These are phyloP conservation scores for Hippocampus comes DNA, from an alignment of 2,113 vertebrate genomes.

Conservation along the genomic window DNA sequence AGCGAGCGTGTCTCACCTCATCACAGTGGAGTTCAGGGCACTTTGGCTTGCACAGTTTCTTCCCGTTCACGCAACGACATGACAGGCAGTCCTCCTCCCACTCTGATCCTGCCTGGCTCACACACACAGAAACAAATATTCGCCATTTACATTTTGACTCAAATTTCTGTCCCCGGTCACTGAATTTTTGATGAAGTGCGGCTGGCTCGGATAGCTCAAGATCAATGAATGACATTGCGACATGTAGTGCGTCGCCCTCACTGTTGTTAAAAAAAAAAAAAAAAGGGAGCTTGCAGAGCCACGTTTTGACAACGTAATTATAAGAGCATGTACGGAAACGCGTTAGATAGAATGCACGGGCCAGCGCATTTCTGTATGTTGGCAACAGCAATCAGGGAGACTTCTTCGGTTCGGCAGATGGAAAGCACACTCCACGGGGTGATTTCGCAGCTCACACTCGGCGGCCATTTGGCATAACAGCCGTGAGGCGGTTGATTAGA, in stretches of 20 bases:
- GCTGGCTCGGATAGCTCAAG: neutral
- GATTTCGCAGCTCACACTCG: constrained; percentile 4
- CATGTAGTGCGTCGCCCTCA: neutral
- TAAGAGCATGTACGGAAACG: neutral
- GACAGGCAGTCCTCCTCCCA: constrained; percentile 63
- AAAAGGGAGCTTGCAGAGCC: neutral
- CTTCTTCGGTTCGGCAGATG: neutral
- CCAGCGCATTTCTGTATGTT: neutral
- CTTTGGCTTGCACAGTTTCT: constrained; percentile 49
- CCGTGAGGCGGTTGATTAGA: constrained; percentile 30
- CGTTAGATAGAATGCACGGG: neutral
- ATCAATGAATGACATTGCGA: constrained; percentile 1
- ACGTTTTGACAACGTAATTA: constrained; percentile 16
- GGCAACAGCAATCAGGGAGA: constrained; percentile 1
- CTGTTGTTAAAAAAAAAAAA: neutral
- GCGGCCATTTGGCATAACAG: constrained; percentile 14
- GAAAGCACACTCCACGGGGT: neutral
- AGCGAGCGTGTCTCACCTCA: constrained; percentile 51
- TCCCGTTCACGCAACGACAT: constrained; percentile 65
- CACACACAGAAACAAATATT: constrained; percentile 24
- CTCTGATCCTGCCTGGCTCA: constrained; percentile 60
- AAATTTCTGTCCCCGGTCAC: neutral
- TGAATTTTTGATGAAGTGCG: constrained; percentile 2
- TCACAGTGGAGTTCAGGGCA: constrained; percentile 56
- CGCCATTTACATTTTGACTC: neutral